Percentiles rank a stretch among this genome's conserved stretches.
Evolutionary conservation across 2,888 invertebrate species (phyloP).

Genomic region (Tetrapedia diversipes): DNA sequence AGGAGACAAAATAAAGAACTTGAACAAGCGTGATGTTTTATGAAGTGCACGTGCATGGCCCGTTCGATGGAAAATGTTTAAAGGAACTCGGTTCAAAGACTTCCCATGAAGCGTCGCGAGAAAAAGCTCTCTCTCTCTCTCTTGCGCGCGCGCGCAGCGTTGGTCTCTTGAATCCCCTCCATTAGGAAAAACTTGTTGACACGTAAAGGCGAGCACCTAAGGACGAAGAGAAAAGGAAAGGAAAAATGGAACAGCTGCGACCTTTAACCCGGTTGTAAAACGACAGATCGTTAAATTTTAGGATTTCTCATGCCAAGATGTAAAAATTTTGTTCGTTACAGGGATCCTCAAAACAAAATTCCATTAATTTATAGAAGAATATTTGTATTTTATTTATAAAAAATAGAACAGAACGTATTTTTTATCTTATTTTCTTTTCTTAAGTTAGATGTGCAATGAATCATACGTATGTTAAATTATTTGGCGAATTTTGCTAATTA

Average conservation of each 20-base stretch:
- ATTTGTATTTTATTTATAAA: not conserved
- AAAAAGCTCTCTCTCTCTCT: slow-evolving; percentile 38
- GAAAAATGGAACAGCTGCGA: slow-evolving; percentile 39
- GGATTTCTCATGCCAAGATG: not conserved
- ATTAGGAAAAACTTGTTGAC: slow-evolving; percentile 56
- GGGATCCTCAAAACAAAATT: not conserved
- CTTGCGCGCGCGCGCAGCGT: slow-evolving; percentile 57
- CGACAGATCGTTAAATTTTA: slow-evolving; percentile 35
- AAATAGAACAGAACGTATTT: not conserved
- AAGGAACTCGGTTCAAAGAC: slow-evolving; percentile 54
- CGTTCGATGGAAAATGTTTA: slow-evolving; percentile 45
- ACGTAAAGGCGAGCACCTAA: slow-evolving; percentile 33
- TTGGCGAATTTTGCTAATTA: not conserved
- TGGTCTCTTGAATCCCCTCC: slow-evolving; percentile 60
- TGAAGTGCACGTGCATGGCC: slow-evolving; percentile 23
- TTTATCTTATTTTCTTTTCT: not conserved
- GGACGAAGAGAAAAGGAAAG: not conserved
- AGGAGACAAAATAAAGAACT: not conserved
- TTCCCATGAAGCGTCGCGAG: slow-evolving; percentile 62
- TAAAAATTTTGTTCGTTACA: not conserved
- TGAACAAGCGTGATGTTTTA: slow-evolving; percentile 8
- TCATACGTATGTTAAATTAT: not conserved
- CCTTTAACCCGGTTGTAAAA: slow-evolving; percentile 40
- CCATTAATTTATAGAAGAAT: not conserved
- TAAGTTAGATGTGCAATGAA: no score